phyloP scores from a whole-genome alignment of 2,888 invertebrate genomes.

The Iselma pallidipennis region DNA sequence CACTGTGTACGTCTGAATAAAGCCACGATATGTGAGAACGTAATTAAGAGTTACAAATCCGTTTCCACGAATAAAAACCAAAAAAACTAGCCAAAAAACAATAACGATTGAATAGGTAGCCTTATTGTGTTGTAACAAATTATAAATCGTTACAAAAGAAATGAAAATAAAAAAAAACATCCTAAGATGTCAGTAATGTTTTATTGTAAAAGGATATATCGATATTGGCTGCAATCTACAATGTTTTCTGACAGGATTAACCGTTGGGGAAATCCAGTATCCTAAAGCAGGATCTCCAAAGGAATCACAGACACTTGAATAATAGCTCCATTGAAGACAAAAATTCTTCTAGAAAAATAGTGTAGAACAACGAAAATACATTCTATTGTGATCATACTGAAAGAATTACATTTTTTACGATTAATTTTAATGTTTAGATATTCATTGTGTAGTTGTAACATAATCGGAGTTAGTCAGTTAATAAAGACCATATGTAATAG shows the following conservation, averaged over 20 bases:
- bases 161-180: neutral
- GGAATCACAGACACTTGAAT: neutral
- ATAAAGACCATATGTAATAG: conserved; percentile 5
- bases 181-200: neutral
- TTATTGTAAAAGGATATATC: conserved; percentile 1
- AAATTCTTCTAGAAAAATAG: neutral
- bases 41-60: conserved; percentile 28
- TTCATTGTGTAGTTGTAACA: too few species aligned
- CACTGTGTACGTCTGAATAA: conserved; percentile 18
- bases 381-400: too few species aligned
- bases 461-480: neutral
- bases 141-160: neutral
- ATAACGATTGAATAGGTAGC: too few species aligned
- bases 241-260: conserved; percentile 2
- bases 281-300: neutral
- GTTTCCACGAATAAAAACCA: conserved; percentile 5
- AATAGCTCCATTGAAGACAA: neutral
- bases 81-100: too few species aligned
- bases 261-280: neutral
- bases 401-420: too few species aligned
- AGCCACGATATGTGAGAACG: conserved; percentile 20
- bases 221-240: neutral
- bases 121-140: neutral
- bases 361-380: neutral
- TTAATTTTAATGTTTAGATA: too few species aligned